Conservation (phyloP, 2,113 vertebrate genomes). For the Salvelinus alpinus region DNA sequence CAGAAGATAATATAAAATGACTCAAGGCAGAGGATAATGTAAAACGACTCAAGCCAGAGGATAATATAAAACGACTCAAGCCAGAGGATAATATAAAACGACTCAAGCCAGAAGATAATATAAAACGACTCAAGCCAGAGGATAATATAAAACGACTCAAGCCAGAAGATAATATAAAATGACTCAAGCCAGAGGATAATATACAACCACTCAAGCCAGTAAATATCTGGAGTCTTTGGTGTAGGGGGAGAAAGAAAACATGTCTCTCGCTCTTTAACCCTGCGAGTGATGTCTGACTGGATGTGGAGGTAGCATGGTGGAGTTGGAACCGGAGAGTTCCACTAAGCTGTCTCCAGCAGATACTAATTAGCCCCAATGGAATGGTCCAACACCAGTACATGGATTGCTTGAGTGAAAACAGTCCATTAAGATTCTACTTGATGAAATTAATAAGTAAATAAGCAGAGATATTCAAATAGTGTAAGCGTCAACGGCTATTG, state of each 20-base stretch:
- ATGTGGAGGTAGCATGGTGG: conserved; percentile 50
- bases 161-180: conserved; percentile 31
- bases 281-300: conserved; percentile 51
- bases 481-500: no score
- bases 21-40: no score
- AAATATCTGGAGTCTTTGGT: conserved; percentile 53
- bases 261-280: conserved; percentile 45
- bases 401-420: not conserved
- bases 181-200: conserved; percentile 6
- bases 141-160: no score
- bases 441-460: not conserved
- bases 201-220: conserved; percentile 17
- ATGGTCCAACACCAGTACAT: conserved; percentile 41
- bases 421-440: not conserved
- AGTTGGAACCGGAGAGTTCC: conserved; percentile 46
- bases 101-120: no score
- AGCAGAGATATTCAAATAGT: not conserved
- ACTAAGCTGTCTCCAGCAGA: conserved; percentile 51
- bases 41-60: no score
- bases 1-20: no score
- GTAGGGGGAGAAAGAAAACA: conserved; percentile 30
- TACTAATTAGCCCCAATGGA: conserved; percentile 59
- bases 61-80: no score
- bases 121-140: no score
- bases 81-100: no score